A percentile compares a stretch with the other conserved stretches of the same genome.
phyloP scores from a whole-genome alignment of 2,888 invertebrate species.

The Agrochola macilenta region DNA sequence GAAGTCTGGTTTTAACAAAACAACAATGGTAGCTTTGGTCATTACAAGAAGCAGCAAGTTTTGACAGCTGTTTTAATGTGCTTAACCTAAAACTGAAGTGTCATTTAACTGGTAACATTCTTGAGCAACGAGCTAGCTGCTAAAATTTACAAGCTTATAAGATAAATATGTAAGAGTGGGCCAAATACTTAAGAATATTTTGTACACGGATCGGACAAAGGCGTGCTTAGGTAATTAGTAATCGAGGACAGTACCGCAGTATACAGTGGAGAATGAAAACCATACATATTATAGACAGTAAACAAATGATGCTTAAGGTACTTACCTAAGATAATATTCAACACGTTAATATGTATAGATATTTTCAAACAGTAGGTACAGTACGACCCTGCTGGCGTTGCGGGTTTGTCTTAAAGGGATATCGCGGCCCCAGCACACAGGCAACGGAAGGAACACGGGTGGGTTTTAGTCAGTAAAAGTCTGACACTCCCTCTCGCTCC shows the following conservation, averaged over 20 bases:
- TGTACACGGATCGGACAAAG: background rate
- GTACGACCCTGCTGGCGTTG: too few relatives aligned
- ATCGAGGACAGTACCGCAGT: background rate
- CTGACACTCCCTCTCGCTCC: too few relatives aligned
- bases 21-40: constrained; percentile 41
- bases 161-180: constrained; percentile 16
- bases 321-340: background rate
- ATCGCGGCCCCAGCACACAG: too few relatives aligned
- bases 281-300: background rate
- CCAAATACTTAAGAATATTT: constrained; percentile 10
- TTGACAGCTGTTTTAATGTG: constrained; percentile 22
- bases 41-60: constrained; percentile 21
- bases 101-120: constrained; percentile 26
- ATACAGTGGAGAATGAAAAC: background rate
- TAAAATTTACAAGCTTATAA: constrained; percentile 21
- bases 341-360: background rate
- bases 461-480: too few relatives aligned
- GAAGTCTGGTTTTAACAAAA: constrained; percentile 34
- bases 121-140: constrained; percentile 31
- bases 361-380: background rate
- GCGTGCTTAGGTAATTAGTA: background rate
- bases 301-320: background rate
- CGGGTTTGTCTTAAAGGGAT: too few relatives aligned
- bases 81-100: constrained; percentile 50
- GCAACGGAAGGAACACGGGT: too few relatives aligned